Conservation (phyloP, 2,888 invertebrate genomes). For the Cybosia mesomella region DNA sequence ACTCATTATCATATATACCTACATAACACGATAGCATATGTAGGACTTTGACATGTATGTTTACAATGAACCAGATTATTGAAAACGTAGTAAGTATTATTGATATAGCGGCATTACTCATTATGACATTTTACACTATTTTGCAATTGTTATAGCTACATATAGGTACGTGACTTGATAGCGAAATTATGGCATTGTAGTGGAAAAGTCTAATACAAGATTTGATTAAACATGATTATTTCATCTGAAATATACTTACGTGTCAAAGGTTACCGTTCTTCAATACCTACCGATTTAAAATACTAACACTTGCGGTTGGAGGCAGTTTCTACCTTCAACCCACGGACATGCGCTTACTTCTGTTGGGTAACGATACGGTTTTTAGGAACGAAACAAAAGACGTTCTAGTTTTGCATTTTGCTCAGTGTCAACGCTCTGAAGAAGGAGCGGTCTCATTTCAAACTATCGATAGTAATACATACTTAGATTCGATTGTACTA, state of each 20-base stretch:
- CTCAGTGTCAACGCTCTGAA: too few species aligned
- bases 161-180: neutral
- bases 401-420: too few species aligned
- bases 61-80: constrained; percentile 1
- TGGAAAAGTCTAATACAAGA: constrained; percentile 9
- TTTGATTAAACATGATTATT: neutral
- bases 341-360: too few species aligned
- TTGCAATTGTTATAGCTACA: constrained; percentile 6
- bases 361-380: too few species aligned
- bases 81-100: neutral
- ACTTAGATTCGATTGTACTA: too few species aligned
- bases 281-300: too few species aligned
- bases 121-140: constrained; percentile 21
- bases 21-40: constrained; percentile 3
- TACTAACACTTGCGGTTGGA: too few species aligned
- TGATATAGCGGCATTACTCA: neutral
- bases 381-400: too few species aligned
- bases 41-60: constrained; percentile 12
- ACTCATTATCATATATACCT: neutral
- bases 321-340: too few species aligned
- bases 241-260: neutral
- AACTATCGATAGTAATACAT: too few species aligned
- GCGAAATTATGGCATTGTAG: constrained; percentile 6
- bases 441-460: too few species aligned
- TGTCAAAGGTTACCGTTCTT: too few species aligned